Evolutionary conservation across 2,888 invertebrate genomes (phyloP), one percentile per base, ranked within the genome.

Genomic region (Dilophus febrilis): DNA sequence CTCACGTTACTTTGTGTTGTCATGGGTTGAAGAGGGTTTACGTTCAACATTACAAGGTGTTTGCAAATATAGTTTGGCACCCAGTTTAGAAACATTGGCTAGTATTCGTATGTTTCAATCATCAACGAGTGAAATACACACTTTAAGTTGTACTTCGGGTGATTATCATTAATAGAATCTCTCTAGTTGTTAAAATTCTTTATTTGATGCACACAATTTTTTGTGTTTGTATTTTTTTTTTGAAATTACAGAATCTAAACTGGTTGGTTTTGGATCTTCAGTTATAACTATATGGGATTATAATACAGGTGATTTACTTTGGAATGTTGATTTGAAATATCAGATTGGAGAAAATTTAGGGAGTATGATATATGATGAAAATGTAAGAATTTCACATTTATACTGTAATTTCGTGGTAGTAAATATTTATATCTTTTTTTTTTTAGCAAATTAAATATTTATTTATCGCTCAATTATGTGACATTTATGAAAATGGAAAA

Each of bases 21-120:
- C 36, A 7, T 40, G 40, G 40, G n/a, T 13, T 22, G 36, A 40
- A 26, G 8, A 22, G 8, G 8, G 5, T 6, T 22, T 8, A 22
- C 4, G 8, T 22, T 19, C 14, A 3, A 30, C 17, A 5, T 10
- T 27, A 8, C 26, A 26, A 3, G 40, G 40, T 16, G 17, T 40
- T 22, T 34, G 34, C 3, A 40, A 40, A 14, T 40, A 40, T n/a
- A 40, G 36, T 18, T 22, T 40, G 14, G 36, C 40, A 11, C 40
- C 40, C 10, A 40, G 36, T 17, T 27, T 40, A 13, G 36, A 40
- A 16, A 35, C 35, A n/a, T 16, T 40, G 2, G 40, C 40, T 7
- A 31, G 31, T 14, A 40, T 40, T 17, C 40, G 40, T 6, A 31
- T 30, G 18, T 40, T 40, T 36, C 40, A 35, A n/a, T n/a, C n/a